Percentiles rank a stretch among this genome's conserved stretches.
Evolutionary conservation across 2,888 invertebrate species (phyloP).

Genomic region (Caenorhabditis auriculariae): DNA sequence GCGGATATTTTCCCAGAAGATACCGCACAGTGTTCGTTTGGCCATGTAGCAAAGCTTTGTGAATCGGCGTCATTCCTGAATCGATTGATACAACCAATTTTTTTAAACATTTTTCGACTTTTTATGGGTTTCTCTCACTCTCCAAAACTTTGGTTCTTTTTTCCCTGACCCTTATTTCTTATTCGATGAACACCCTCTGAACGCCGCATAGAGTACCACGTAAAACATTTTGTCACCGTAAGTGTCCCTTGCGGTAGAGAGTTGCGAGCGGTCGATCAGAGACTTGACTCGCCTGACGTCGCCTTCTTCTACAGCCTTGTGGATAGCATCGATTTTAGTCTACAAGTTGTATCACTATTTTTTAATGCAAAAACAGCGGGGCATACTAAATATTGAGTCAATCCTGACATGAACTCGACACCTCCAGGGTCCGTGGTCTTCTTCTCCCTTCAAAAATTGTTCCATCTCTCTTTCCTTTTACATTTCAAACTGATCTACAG

Average conservation of each 20-base stretch:
- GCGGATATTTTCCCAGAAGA: conserved; percentile 67
- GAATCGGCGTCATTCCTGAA: conserved; percentile 60
- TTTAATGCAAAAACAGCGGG: background rate
- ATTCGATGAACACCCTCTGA: background rate
- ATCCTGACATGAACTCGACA: conserved; percentile 54
- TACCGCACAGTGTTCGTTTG: conserved; percentile 77
- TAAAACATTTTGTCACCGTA: conserved; percentile 65
- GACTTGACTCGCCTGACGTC: conserved; percentile 79
- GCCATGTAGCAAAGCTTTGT: conserved; percentile 61
- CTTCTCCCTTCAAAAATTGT: conserved; percentile 50
- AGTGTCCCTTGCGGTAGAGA: conserved; percentile 81
- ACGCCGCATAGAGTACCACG: background rate
- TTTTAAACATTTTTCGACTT: conserved; percentile 2
- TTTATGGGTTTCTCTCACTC: background rate
- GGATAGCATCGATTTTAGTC: conserved; percentile 87
- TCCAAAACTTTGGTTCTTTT: background rate
- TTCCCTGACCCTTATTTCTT: background rate
- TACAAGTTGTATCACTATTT: conserved; percentile 64
- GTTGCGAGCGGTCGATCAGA: conserved; percentile 73
- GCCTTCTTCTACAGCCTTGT: conserved; percentile 81
- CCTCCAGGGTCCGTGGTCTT: conserved; percentile 51
- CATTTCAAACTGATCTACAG: background rate
- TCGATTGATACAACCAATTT: conserved; percentile 1
- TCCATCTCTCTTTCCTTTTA: background rate
- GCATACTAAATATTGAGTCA: conserved; percentile 54